Evolutionary conservation across 1,140 invertebrate species (phyloP).

Genomic region (Drosophila melanogaster): DNA sequence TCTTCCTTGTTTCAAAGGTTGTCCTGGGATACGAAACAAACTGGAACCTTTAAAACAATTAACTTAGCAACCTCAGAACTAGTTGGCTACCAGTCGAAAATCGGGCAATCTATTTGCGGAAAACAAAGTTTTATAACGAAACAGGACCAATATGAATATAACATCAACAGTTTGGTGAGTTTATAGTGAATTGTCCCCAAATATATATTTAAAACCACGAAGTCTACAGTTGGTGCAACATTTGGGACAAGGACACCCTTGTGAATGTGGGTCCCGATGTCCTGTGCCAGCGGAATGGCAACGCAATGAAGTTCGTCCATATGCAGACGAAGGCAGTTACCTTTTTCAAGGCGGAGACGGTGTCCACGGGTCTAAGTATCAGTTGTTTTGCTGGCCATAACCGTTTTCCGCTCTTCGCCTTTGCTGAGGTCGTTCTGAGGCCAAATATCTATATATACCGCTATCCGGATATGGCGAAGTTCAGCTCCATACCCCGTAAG

Average conservation of each 20-base stretch:
- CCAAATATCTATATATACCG: slow-evolving; percentile 62
- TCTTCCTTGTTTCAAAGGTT: background rate
- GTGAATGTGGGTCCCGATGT: slow-evolving; percentile 71
- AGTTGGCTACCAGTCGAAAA: slow-evolving; percentile 12
- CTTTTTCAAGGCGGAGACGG: slow-evolving; percentile 68
- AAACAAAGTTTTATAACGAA: background rate
- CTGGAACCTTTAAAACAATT: background rate
- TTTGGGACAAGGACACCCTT: slow-evolving; percentile 36
- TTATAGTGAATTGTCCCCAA: rapidly evolving
- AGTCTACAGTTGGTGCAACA: slow-evolving; percentile 56
- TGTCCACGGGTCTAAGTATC: slow-evolving; percentile 51
- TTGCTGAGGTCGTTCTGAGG: slow-evolving; percentile 50
- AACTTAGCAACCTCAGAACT: slow-evolving; percentile 47
- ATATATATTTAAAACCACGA: no score
- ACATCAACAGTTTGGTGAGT: slow-evolving; percentile 55
- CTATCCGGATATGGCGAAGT: slow-evolving; percentile 67
- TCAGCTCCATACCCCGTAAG: slow-evolving; percentile 57
- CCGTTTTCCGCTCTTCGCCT: slow-evolving; percentile 71
- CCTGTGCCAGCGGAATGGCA: slow-evolving; percentile 47
- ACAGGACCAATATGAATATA: slow-evolving; percentile 61
- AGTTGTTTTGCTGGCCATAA: slow-evolving; percentile 56
- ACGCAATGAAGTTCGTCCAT: slow-evolving; percentile 60
- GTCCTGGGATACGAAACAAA: slow-evolving; percentile 19
- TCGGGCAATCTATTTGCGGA: background rate
- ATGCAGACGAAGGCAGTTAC: slow-evolving; percentile 41